phyloP scores from a whole-genome alignment of 2,113 vertebrate species.

The Romanogobio albipinnatus region DNA sequence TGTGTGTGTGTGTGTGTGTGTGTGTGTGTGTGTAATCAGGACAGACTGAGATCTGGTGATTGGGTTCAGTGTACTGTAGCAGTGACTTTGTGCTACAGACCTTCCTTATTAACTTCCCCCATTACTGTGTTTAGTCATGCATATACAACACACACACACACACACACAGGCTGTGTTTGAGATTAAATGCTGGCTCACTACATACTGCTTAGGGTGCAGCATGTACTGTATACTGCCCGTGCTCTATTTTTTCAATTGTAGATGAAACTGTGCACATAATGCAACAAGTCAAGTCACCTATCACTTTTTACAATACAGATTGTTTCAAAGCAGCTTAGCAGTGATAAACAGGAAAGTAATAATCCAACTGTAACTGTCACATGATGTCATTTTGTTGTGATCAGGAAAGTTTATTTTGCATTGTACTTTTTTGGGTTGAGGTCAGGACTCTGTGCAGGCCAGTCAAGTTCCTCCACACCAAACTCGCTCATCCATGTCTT shows the following conservation, averaged over 20 bases:
- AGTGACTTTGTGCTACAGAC: background rate
- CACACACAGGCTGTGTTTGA: conserved; percentile 5
- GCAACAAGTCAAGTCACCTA: background rate
- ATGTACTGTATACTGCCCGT: background rate
- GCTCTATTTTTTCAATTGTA: background rate
- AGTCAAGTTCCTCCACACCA: too few relatives aligned
- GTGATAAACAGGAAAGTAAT: too few relatives aligned
- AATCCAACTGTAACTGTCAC: too few relatives aligned
- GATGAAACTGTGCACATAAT: background rate
- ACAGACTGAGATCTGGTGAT: too few relatives aligned
- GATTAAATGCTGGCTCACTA: background rate
- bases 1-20: background rate
- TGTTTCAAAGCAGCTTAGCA: too few relatives aligned
- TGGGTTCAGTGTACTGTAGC: background rate
- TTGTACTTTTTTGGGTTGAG: too few relatives aligned
- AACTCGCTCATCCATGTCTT: too few relatives aligned
- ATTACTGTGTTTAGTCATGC: conserved; percentile 2
- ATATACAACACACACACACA: background rate
- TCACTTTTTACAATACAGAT: too few relatives aligned
- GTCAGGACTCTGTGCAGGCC: too few relatives aligned
- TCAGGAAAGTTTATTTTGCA: too few relatives aligned
- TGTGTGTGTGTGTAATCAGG: background rate
- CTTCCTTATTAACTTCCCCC: background rate
- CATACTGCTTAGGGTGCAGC: background rate
- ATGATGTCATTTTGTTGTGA: too few relatives aligned